A percentile compares a stretch with the other conserved stretches of the same genome.
Conservation (phyloP, 2,888 invertebrate genomes). For the Parelbella ahira region DNA sequence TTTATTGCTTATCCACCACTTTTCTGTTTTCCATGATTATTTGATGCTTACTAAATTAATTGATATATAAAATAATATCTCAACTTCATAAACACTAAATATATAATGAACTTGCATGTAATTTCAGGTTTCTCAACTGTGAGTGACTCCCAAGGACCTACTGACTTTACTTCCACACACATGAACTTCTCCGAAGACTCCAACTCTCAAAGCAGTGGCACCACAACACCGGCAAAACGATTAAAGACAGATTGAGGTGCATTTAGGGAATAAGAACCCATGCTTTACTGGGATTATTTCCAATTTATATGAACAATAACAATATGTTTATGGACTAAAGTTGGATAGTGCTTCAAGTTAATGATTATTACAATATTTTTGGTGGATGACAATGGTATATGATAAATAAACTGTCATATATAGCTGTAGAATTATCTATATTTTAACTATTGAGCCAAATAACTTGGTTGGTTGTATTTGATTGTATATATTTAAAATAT, state of each 20-base stretch:
- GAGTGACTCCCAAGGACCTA: slow-evolving; percentile 93
- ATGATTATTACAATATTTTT: too few relatives aligned
- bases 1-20: too few relatives aligned
- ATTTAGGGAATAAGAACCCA: not conserved
- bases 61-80: too few relatives aligned
- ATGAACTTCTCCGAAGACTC: slow-evolving; percentile 95
- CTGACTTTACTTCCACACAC: slow-evolving; percentile 91
- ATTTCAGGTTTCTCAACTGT: slow-evolving; percentile 91
- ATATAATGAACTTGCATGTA: too few relatives aligned
- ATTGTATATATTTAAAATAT: too few relatives aligned
- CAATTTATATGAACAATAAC: not conserved
- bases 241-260: slow-evolving; percentile 86
- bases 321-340: slow-evolving; percentile 3
- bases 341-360: slow-evolving; percentile 22
- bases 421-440: slow-evolving; percentile 10
- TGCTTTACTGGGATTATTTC: slow-evolving; percentile 3
- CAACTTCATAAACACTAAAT: too few relatives aligned
- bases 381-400: slow-evolving; percentile 13
- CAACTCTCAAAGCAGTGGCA: slow-evolving; percentile 92
- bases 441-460: slow-evolving; percentile 17
- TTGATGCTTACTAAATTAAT: too few relatives aligned
- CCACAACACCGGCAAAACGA: slow-evolving; percentile 85
- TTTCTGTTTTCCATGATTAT: too few relatives aligned
- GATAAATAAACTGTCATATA: too few relatives aligned
- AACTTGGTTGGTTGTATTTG: too few relatives aligned